These are phyloP conservation scores for Osmerus eperlanus DNA, from an alignment of 2,113 vertebrate genomes.

Conservation along the genomic window DNA sequence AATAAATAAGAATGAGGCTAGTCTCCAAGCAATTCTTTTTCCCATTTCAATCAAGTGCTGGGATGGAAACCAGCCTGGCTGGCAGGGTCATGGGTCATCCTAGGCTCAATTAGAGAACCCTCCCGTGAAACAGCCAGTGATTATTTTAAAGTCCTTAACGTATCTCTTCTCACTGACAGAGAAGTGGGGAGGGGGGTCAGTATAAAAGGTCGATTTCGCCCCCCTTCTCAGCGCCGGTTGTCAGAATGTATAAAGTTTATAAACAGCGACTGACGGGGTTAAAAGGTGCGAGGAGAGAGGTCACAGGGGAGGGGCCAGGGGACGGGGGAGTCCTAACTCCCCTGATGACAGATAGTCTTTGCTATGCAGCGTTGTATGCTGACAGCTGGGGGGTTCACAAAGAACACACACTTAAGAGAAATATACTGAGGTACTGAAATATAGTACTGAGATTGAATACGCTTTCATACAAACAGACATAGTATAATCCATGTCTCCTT, in stretches of 20 bases:
- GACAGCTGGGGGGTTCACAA: slow-evolving; percentile 33
- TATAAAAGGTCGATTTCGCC: slow-evolving; percentile 24
- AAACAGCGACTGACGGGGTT: slow-evolving; percentile 64
- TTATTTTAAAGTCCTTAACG: slow-evolving; percentile 64
- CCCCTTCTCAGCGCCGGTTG: slow-evolving; percentile 31
- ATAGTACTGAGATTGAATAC: background rate
- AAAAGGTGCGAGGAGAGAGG: slow-evolving; percentile 61
- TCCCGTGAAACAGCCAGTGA: slow-evolving; percentile 50
- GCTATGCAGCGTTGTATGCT: slow-evolving; percentile 4
- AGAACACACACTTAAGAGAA: slow-evolving; percentile 24
- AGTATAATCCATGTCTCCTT: background rate
- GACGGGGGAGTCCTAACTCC: slow-evolving; percentile 45
- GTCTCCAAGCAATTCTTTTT: slow-evolving; percentile 14
- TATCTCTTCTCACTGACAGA: slow-evolving; percentile 45
- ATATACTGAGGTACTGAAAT: background rate
- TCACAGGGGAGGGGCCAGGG: slow-evolving; percentile 40
- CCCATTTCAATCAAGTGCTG: slow-evolving; percentile 61
- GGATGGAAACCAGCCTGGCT: slow-evolving; percentile 65
- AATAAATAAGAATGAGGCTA: slow-evolving; percentile 61
- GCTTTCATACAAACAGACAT: background rate
- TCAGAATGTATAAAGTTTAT: slow-evolving; percentile 62
- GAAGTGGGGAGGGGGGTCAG: slow-evolving; percentile 32
- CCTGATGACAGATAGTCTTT: slow-evolving; percentile 53
- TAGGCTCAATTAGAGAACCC: slow-evolving; percentile 63
- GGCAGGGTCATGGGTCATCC: slow-evolving; percentile 55